phyloP scores from a whole-genome alignment of 2,113 vertebrate species.

The Nyctibius bracteatus region DNA sequence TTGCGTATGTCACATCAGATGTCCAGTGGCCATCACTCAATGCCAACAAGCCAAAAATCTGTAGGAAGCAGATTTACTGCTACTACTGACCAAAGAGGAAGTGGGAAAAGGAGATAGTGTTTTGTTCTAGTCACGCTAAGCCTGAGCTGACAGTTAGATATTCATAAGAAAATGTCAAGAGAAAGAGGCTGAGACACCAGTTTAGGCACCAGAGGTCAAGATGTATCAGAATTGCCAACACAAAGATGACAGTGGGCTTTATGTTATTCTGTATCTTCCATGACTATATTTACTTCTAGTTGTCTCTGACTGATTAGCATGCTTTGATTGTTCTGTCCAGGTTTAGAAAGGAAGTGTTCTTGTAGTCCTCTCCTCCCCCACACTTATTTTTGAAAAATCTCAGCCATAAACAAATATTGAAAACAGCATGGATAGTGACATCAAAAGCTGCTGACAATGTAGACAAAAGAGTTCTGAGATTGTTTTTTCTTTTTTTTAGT shows the following conservation, averaged over 20 bases:
- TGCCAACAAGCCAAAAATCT: background rate
- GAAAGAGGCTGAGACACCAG: background rate
- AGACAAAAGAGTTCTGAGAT: background rate
- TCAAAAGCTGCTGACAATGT: background rate
- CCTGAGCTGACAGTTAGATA: background rate
- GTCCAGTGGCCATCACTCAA: background rate
- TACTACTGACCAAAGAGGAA: background rate
- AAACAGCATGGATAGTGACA: background rate
- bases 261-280: background rate
- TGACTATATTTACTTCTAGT: background rate
- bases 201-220: background rate
- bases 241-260: background rate
- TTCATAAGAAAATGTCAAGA: background rate
- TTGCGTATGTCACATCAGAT: rapidly evolving
- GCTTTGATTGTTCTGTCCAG: background rate
- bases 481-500: background rate
- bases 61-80: background rate
- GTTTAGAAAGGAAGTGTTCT: background rate
- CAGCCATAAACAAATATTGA: background rate
- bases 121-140: background rate
- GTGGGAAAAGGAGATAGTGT: background rate
- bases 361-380: background rate
- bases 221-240: background rate
- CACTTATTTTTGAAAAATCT: background rate
- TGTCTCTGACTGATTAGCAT: background rate